A percentile compares a stretch with the other conserved stretches of the same genome.
Conservation (phyloP, 2,113 vertebrate genomes). For the Tretioscincus oriximinensis region DNA sequence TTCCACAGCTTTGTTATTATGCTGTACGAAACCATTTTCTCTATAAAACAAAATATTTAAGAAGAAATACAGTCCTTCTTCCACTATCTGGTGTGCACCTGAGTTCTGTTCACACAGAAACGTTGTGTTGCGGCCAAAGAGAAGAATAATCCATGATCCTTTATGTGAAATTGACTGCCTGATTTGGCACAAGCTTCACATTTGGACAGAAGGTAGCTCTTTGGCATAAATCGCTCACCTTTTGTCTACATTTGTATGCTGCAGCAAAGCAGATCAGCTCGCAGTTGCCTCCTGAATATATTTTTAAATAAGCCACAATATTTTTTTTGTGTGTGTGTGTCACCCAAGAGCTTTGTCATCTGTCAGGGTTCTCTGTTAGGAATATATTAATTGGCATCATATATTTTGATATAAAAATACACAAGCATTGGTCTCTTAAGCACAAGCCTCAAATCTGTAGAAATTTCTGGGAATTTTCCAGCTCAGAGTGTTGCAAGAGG, state of each 20-base stretch:
- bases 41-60: constrained; percentile 15
- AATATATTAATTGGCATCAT: too few relatives aligned
- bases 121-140: not conserved
- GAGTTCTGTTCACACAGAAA: not conserved
- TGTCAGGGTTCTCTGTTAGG: too few relatives aligned
- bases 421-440: too few relatives aligned
- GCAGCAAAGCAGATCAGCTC: constrained; percentile 39
- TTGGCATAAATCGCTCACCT: not conserved
- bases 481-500: too few relatives aligned
- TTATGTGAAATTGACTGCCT: constrained; percentile 18
- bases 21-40: constrained; percentile 1
- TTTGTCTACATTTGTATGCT: constrained; percentile 57
- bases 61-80: not conserved
- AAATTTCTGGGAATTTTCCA: too few relatives aligned
- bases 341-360: not conserved
- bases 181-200: constrained; percentile 32
- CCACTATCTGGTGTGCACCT: not conserved
- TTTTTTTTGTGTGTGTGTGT: constrained; percentile 9
- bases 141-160: not conserved
- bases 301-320: constrained; percentile 21
- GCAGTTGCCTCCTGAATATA: constrained; percentile 39
- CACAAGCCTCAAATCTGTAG: too few relatives aligned
- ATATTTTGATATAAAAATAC: too few relatives aligned
- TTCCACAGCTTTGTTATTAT: too few relatives aligned
- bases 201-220: constrained; percentile 32